Evolutionary conservation across 2,888 invertebrate species (phyloP).

Genomic region (Lucinisca nassula): DNA sequence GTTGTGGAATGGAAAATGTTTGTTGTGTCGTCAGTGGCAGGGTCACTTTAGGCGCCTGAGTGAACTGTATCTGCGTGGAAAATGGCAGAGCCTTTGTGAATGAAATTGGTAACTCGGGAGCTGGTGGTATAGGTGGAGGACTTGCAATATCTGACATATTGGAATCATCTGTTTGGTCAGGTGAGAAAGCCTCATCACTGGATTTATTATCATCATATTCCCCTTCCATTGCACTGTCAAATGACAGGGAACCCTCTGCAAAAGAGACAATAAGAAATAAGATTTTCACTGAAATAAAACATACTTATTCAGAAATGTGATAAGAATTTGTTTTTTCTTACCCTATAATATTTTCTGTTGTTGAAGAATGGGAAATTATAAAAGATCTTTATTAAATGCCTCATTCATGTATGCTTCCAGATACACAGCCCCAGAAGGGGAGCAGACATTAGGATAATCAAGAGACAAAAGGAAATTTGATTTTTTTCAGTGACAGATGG

Average conservation of each 20-base stretch:
- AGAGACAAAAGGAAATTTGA: too few relatives aligned
- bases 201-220: slow-evolving; percentile 91
- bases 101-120: slow-evolving; percentile 73
- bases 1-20: slow-evolving; percentile 70
- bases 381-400: too few relatives aligned
- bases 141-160: slow-evolving; percentile 82
- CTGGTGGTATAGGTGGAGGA: slow-evolving; percentile 77
- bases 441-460: too few relatives aligned
- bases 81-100: slow-evolving; percentile 68
- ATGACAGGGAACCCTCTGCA: slow-evolving; percentile 95
- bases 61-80: slow-evolving; percentile 64
- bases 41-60: slow-evolving; percentile 64
- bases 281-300: too few relatives aligned
- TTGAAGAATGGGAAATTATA: too few relatives aligned
- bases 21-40: slow-evolving; percentile 65
- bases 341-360: too few relatives aligned
- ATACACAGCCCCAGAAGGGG: too few relatives aligned
- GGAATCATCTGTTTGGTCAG: slow-evolving; percentile 82
- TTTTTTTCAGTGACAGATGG: too few relatives aligned
- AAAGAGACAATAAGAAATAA: slow-evolving; percentile 51
- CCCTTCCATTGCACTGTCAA: slow-evolving; percentile 97
- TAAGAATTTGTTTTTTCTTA: too few relatives aligned
- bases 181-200: slow-evolving; percentile 89
- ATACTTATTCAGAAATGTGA: too few relatives aligned
- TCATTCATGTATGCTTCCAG: too few relatives aligned